A percentile compares a stretch with the other conserved stretches of the same genome.
Evolutionary conservation across 2,113 vertebrate species (phyloP).

Genomic region (Saiga tatarica): DNA sequence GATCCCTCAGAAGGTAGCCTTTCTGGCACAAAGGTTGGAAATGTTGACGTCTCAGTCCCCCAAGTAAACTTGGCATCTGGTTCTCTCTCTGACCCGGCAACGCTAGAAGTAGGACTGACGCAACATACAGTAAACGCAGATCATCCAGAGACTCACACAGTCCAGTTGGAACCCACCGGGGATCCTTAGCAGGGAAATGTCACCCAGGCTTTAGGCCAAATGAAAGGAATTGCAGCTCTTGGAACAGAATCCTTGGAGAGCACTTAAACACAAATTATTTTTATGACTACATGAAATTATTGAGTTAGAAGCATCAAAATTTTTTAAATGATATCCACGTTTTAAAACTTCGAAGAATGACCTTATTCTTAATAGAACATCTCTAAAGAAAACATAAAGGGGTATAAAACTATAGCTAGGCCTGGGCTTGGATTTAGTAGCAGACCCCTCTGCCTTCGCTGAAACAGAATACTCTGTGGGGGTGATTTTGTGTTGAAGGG

Average conservation of each 20-base stretch:
- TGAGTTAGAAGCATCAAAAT: constrained; percentile 58
- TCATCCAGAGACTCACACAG: neutral
- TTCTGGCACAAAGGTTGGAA: constrained; percentile 31
- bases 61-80: constrained; percentile 5
- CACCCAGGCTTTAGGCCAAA: constrained; percentile 55
- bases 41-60: constrained; percentile 19
- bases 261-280: constrained; percentile 64
- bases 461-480: constrained; percentile 6
- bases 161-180: constrained; percentile 54
- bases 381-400: neutral
- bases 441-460: neutral
- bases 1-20: constrained; percentile 32
- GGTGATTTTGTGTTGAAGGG: constrained; percentile 20
- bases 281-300: constrained; percentile 59
- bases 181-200: constrained; percentile 44
- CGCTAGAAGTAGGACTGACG: constrained; percentile 23
- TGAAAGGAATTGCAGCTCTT: constrained; percentile 48
- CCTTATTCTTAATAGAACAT: neutral
- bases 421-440: neutral
- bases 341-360: constrained; percentile 26
- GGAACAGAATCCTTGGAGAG: constrained; percentile 57
- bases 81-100: constrained; percentile 35
- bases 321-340: constrained; percentile 48
- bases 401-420: neutral
- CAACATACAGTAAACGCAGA: constrained; percentile 33